Evolutionary conservation across 2,113 vertebrate species (phyloP), one percentile per base, ranked within the genome.

Genomic region (Eulemur rufifrons): DNA sequence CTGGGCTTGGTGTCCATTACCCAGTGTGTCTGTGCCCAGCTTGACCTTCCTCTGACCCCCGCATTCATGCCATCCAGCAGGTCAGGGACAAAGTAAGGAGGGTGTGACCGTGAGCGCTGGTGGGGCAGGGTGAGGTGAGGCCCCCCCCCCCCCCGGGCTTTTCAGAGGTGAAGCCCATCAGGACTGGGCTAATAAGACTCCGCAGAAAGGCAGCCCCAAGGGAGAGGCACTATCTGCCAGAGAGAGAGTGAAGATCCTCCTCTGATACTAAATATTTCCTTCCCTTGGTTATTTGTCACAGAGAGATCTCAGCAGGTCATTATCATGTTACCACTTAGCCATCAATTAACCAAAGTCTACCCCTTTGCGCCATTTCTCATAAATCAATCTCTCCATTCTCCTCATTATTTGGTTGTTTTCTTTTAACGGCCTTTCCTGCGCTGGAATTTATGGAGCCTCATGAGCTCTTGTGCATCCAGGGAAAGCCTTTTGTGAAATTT

Each of bases 341-440:
- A 97, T 98, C 95, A 97, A 97, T 97, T 97, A 97, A 95, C 93
- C 63, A n/a, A 96, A 93, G 76, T 87, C 91, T 95, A 95, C 93
- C 84, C 95, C 84, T 95, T 95, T 90, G 95, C 95, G 93, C 97
- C 89, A 66, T 97, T 98, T 96, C 95, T 97, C 86, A 95, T 95
- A 96, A 97, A 96, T 98, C 96, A 96, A 0, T 96, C 78, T 95
- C 87, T 61, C 84, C 37, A 47, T 61, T 86, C 81, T 66, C 66
- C 74, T 97, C 90, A 86, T 97, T 96, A 97, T 96, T 98, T 98
- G 89, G 89, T 96, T 96, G 87, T 97, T 98, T 94, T 97, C 94
- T 95, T 98, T 95, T 94, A 95, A 96, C 71, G 94, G 93, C 89
- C 50, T 95, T 89, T 97, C 89, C 82, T 91, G 94, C 29, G 8